phyloP scores from a whole-genome alignment of 2,797 vertebrate genomes.

The Borostomias antarcticus region DNA sequence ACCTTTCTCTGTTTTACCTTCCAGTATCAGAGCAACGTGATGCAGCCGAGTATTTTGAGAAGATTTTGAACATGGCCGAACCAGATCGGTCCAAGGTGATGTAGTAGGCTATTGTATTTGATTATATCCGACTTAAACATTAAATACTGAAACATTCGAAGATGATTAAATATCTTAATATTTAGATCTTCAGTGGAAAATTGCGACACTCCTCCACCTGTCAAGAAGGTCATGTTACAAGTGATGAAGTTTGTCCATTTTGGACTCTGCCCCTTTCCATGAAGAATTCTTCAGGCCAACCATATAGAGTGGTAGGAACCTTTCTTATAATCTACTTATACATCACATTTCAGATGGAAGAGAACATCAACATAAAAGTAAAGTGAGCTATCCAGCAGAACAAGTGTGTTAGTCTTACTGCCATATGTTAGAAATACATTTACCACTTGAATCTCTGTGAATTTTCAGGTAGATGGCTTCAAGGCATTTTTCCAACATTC shows the following conservation, averaged over 20 bases:
- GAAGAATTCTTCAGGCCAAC: background rate
- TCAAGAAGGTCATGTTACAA: background rate
- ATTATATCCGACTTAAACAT: no score
- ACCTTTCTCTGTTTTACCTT: no score
- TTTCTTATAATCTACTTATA: no score
- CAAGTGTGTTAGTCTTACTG: no score
- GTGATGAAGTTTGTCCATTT: constrained; percentile 58
- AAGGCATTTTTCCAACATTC: no score
- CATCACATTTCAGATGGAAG: no score
- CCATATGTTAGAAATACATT: no score
- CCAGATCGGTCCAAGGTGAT: constrained; percentile 53
- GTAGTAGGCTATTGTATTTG: background rate
- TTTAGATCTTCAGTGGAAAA: constrained; percentile 66
- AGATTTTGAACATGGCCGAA: constrained; percentile 55
- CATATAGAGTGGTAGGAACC: constrained; percentile 57
- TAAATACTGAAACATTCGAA: no score
- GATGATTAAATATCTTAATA: background rate
- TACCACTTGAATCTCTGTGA: no score
- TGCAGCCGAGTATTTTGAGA: constrained; percentile 74
- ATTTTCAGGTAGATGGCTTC: no score
- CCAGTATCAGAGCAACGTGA: constrained; percentile 63
- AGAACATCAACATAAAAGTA: no score
- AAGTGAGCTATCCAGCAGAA: no score
- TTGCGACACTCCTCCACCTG: constrained; percentile 59
- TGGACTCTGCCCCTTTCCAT: constrained; percentile 65